Evolutionary conservation across 2,888 invertebrate genomes (phyloP), one percentile per base, ranked within the genome.

Genomic region (Odontocolon sp.): DNA sequence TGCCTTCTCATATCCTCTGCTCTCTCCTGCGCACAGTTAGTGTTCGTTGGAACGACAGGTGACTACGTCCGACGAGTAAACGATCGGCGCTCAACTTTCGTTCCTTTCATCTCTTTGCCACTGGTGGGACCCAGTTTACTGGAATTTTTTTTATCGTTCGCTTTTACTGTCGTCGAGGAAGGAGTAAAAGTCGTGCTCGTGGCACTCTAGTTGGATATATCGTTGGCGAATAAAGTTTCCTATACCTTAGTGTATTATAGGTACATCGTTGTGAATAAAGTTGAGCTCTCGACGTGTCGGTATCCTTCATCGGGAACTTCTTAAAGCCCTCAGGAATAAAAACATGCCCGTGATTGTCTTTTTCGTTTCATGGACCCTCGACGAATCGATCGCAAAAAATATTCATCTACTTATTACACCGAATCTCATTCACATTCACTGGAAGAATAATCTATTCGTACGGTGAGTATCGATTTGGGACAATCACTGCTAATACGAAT

Each of bases 211-310:
- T 16, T 45, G 42, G 26, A 31, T 54, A 63, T 47, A 47, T 59
- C 38, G 33, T 23, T 38, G 54, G 14, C 52, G 63, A 14, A 59
- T 72, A 66, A 66, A 72, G 31, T 72, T 59, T 59, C 28, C 38
- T 14, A 23, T 14, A 40, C 42, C 52, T 59, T 40, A 52, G 28
- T 57, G 33, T 23, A 21, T 18, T 42, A 57, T 50, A 14, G 33
- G 33, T 56, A 59, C 52, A 42, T 54, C 8, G 2, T 57, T 28
- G 45, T 63, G 61, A 74, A 68, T 56, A 74, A 68, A 63, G 18
- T 68, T 66, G 14, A 56, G 67, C 47, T n/a, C 28, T 67, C 11
- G 26, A 28, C 18, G 28, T 26, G 56, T 38, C 9, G 33, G 56
- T 66, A 42, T 33, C 31, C 33, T 40, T 45, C 54, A 26, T 50